Base-by-base conservation (phyloP, 1,140 invertebrate genomes). In the Cotesia glomerata region DNA sequence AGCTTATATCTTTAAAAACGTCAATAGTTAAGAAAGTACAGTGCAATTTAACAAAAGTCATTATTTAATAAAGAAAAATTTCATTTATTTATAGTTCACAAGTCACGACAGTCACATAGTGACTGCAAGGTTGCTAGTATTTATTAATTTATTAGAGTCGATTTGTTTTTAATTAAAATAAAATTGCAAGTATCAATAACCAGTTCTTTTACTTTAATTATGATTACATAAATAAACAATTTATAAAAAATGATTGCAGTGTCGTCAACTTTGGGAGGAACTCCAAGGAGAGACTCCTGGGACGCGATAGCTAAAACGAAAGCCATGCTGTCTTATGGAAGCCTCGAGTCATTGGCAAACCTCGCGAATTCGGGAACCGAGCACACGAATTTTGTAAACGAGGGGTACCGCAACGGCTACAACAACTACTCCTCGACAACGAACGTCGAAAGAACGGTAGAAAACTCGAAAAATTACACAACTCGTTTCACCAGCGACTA, bases 221-320 rank as follows among this genome's bases (percentile, higher is more conserved):
- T 26, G 26, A 26, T 26, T 26, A 26, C 1, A 26, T 26, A 26
- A 26, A 26, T 26, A 26, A 26, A 26, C 3, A 26, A 26, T 26
- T 26, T 26, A 26, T 26, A 26, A 26, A 32, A 61, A 62, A 51
- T 14, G 75, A n/a, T 79, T 80, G 51, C 76, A 83, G 90, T 92
- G 4, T 92, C 91, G 3, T 90, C 92, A n/a, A 88, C 91, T 77
- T 90, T 92, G 76, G 86, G 89, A 2, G 88, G 90, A 32, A 85
- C 88, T 7, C 84, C 89, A 0, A 88, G 93, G 74, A 88, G 92
- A 68, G 93, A 95, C 78, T 93, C 93, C 7, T 94, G 93, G 93
- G 93, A 95, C 80, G 91, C 91, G 0, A 91, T 94, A 26, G 91
- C 93, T n/a, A 94, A 93, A 84, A 94, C 93, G 1, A 91, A 91